A percentile compares a stretch with the other conserved stretches of the same genome.
These are phyloP conservation scores for Agapostemon virescens DNA, from an alignment of 2,888 invertebrate genomes.

Conservation along the genomic window DNA sequence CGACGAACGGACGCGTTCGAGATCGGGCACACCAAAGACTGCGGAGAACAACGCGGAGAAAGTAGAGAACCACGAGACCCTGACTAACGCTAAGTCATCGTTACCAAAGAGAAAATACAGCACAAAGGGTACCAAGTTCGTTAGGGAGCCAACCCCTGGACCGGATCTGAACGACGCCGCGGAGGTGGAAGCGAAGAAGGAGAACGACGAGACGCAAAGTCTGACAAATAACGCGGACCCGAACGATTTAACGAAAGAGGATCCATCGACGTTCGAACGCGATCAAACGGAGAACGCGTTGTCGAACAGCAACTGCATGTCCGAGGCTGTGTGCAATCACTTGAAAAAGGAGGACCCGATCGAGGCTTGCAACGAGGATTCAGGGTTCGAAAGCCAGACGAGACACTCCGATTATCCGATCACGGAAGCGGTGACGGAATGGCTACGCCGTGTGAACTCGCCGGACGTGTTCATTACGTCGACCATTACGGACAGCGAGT, in stretches of 20 bases:
- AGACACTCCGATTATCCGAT: conserved; percentile 79
- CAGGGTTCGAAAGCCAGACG: conserved; percentile 75
- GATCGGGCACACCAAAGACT: conserved; percentile 23
- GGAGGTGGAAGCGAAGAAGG: conserved; percentile 33
- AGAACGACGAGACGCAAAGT: conserved; percentile 22
- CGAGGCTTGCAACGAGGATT: conserved; percentile 72
- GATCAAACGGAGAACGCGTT: conserved; percentile 1
- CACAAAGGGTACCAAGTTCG: conserved; percentile 71
- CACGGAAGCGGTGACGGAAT: conserved; percentile 83
- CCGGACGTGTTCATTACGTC: conserved; percentile 77
- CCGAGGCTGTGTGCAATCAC: conserved; percentile 19
- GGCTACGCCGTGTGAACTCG: conserved; percentile 81
- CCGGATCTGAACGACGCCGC: conserved; percentile 64
- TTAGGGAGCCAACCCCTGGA: conserved; percentile 74
- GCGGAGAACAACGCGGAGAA: background rate
- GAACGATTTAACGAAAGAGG: conserved; percentile 29
- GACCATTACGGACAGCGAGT: conserved; percentile 48
- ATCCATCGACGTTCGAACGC: background rate
- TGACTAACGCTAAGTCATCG: conserved; percentile 28
- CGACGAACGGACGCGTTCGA: conserved; percentile 16
- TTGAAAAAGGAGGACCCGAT: conserved; percentile 41
- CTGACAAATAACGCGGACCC: conserved; percentile 26
- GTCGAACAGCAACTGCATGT: background rate
- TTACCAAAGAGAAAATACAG: conserved; percentile 66
- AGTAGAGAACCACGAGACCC: conserved; percentile 18